phyloP scores from a whole-genome alignment of 2,113 vertebrate species.

The Hippolais icterina region DNA sequence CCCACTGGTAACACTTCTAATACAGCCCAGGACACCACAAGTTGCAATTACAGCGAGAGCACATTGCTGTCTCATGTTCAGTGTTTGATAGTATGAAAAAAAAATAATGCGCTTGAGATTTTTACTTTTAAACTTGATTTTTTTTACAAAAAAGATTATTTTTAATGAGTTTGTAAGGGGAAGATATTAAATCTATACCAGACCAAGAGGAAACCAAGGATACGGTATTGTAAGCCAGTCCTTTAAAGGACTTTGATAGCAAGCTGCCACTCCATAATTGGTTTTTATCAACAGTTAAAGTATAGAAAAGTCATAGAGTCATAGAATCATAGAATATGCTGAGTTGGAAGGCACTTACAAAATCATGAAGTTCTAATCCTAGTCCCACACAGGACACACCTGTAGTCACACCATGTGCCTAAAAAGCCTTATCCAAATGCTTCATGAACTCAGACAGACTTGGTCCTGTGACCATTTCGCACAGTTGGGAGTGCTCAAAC shows the following conservation, averaged over 20 bases:
- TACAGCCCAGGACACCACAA: neutral
- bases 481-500: neutral
- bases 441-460: neutral
- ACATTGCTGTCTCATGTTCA: neutral
- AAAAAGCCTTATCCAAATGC: neutral
- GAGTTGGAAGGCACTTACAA: neutral
- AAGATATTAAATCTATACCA: neutral
- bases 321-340: neutral
- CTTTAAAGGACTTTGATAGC: neutral
- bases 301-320: neutral
- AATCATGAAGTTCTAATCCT: neutral
- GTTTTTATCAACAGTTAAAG: constrained; percentile 12
- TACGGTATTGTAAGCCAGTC: neutral
- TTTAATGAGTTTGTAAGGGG: neutral
- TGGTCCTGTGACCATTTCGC: neutral
- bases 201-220: neutral
- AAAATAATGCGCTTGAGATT: neutral
- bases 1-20: neutral
- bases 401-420: neutral
- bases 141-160: neutral
- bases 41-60: rapidly evolving
- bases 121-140: neutral
- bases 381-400: neutral
- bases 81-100: neutral
- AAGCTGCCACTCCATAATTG: neutral